Base-by-base conservation (phyloP, 2,113 vertebrate genomes). In the Donacobius atricapilla region DNA sequence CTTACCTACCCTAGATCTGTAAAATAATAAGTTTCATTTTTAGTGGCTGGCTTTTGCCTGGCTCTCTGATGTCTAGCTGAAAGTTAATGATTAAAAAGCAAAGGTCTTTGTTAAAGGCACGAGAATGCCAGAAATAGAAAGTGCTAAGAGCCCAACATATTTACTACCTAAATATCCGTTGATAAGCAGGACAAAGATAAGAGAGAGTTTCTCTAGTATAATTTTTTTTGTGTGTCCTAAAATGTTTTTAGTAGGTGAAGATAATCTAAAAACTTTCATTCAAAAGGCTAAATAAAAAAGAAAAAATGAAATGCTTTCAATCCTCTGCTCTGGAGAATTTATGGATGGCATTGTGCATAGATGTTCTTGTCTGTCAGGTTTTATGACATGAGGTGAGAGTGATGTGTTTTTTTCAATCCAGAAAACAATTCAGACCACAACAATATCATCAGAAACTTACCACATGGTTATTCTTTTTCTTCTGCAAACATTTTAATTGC, bases 401-500 rank as follows among this genome's bases (percentile, higher is more conserved):
- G 31, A 23, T 81, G 25, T n/a, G 50, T 1, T 9, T 76, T 82
- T 66, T 89, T 73, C 18, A 92, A 63, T 60, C 21, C 64, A 63
- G 60, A 92, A 64, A 53, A 73, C 58, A 91, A 80, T 58, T 42
- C n/a, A 58, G 64, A 76, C 57, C 70, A 61, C 77, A 92, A 81
- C 14, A 54, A 21, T 48, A 47, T 73, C 0, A 89, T 78, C 60
- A 91, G n/a, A 82, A 93, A 85, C 22, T 76, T 85, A 80, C 66
- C 63, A 53, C 39, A 51, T 10, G 66, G 18, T 51, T 89, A 40
- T 35, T 58, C 5, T 27, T 63, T 92, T 73, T 61, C 90, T 75
- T 60, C 33, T 88, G 35, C 35, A 89, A 95, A 71, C 13, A 69
- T 71, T 89, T 89, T 75, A 95, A 94, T 89, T 92, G 58, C 54